Evolutionary conservation across 2,888 invertebrate genomes (phyloP).

Genomic region (Hyles lineata): DNA sequence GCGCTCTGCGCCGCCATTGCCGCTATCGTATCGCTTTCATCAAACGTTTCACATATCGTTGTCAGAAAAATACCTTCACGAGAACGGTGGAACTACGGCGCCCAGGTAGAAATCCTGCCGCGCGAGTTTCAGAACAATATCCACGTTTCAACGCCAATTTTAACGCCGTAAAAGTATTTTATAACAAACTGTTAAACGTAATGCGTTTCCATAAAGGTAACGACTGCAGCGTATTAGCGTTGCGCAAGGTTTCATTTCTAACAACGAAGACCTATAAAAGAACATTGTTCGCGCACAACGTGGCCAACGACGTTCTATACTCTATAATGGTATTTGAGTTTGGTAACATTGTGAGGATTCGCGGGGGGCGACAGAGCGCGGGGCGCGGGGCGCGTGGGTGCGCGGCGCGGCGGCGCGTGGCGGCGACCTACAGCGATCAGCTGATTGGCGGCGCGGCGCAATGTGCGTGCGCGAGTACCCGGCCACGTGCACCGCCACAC

Average conservation of each 20-base stretch:
- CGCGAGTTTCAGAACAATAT: neutral
- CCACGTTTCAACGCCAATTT: neutral
- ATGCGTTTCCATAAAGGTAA: conserved; percentile 12
- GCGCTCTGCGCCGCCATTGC: neutral
- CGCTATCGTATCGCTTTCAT: neutral
- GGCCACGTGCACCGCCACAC: conserved; percentile 42
- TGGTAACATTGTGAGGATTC: conserved; percentile 22
- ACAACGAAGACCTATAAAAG: conserved; percentile 21
- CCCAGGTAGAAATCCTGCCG: neutral
- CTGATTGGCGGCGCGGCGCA: conserved; percentile 68
- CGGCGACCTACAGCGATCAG: conserved; percentile 76
- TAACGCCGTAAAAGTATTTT: conserved; percentile 2
- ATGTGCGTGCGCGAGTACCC: conserved; percentile 40
- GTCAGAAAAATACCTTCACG: neutral
- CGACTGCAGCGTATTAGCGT: conserved; percentile 15
- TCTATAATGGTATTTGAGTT: conserved; percentile 21
- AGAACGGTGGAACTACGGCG: neutral
- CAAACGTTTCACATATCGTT: neutral
- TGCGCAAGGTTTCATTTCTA: conserved; percentile 20
- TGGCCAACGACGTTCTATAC: neutral
- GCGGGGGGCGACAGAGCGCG: neutral
- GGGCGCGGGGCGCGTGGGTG: conserved; percentile 27
- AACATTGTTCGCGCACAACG: conserved; percentile 9
- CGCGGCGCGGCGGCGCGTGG: conserved; percentile 35
- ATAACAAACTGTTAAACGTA: conserved; percentile 7